Evolutionary conservation across 2,113 vertebrate genomes (phyloP).

Genomic region (Myrmophylax atrothorax): DNA sequence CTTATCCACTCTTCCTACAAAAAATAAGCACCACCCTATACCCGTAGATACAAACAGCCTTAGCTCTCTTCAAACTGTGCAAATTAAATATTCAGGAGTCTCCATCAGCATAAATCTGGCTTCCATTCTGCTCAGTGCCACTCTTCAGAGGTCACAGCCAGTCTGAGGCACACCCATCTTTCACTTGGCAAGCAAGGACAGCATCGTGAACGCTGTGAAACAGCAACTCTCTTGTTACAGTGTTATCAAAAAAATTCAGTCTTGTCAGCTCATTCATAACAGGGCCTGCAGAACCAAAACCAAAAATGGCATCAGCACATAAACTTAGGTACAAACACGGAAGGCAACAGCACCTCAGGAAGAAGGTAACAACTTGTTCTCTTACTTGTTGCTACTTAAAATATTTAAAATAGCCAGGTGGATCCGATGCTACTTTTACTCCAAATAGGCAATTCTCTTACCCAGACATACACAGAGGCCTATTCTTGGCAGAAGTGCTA

Average conservation of each 20-base stretch:
- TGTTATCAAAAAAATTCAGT: conserved; percentile 84
- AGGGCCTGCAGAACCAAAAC: conserved; percentile 74
- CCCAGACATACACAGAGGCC: background rate
- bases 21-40: background rate
- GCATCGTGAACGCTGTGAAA: conserved; percentile 92
- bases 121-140: background rate
- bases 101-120: background rate
- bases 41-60: conserved; percentile 26
- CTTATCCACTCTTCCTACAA: background rate
- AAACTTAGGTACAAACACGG: background rate
- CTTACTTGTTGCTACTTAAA: background rate
- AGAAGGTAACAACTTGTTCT: background rate
- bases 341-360: background rate
- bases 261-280: conserved; percentile 82
- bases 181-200: conserved; percentile 79
- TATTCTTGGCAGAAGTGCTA: background rate
- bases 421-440: background rate
- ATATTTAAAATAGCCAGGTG: background rate
- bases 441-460: background rate
- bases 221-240: conserved; percentile 74
- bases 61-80: conserved; percentile 38
- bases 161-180: background rate
- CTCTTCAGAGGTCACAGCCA: background rate
- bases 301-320: background rate
- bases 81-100: conserved; percentile 25